phyloP scores from a whole-genome alignment of 2,797 vertebrate species.

The Helostoma temminkii region DNA sequence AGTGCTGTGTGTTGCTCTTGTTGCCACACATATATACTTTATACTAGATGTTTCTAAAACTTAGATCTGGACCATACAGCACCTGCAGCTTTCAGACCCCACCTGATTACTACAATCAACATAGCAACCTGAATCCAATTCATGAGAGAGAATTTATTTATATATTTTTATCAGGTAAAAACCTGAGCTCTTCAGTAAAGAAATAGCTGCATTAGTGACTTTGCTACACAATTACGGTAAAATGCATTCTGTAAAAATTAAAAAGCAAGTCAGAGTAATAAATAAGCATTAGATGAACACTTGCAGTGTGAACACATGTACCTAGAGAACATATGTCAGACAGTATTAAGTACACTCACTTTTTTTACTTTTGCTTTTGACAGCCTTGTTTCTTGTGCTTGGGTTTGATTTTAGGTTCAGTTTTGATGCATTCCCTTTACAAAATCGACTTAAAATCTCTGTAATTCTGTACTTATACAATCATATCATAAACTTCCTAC shows the following conservation, averaged over 20 bases:
- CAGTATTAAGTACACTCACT: conserved; percentile 58
- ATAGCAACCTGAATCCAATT: no score
- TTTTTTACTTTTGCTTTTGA: conserved; percentile 33
- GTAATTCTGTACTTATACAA: no score
- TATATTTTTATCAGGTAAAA: no score
- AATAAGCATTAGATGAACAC: conserved; percentile 31
- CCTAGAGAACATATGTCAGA: conserved; percentile 38
- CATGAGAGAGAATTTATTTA: no score
- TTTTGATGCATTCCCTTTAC: no score
- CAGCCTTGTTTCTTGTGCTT: conserved; percentile 56
- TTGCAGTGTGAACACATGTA: conserved; percentile 40
- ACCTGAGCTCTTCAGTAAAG: no score
- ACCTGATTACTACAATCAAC: no score
- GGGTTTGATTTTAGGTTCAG: conserved; percentile 39
- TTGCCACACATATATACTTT: no score
- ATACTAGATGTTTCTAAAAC: neutral
- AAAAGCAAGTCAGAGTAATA: neutral
- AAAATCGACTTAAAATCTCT: no score
- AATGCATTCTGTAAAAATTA: neutral
- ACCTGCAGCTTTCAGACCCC: no score
- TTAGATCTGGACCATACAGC: neutral
- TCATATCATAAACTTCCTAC: neutral
- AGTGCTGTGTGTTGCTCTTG: neutral
- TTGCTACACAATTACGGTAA: neutral
- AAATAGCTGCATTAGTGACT: no score